Evolutionary conservation across 2,797 vertebrate species (phyloP).

Genomic region (Crypturellus tataupa): DNA sequence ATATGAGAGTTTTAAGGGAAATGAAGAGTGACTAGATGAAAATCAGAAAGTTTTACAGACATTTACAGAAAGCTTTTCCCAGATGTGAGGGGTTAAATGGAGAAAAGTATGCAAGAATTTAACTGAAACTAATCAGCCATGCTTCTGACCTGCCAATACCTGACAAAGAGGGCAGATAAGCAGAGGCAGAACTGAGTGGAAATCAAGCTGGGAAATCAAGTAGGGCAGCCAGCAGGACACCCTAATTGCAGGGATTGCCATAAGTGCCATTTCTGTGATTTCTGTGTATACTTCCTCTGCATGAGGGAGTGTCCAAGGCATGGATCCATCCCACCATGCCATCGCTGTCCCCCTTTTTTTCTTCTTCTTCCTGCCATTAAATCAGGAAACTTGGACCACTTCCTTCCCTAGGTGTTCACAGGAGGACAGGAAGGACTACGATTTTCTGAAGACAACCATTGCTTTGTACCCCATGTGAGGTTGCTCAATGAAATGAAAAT

Average conservation of each 20-base stretch:
- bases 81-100: not conserved
- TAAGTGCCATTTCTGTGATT: not conserved
- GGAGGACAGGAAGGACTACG: not conserved
- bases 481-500: not conserved
- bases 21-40: not conserved
- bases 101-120: not conserved
- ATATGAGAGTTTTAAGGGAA: not conserved
- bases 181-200: rapidly evolving
- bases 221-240: not conserved
- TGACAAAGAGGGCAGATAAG: not conserved
- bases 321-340: not conserved
- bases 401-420: not conserved
- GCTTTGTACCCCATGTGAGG: not conserved
- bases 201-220: not conserved
- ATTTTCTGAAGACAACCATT: not conserved
- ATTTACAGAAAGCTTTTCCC: not conserved
- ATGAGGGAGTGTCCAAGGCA: rapidly evolving
- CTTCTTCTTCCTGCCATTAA: too few species aligned
- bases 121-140: not conserved
- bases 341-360: not conserved
- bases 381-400: rapidly evolving
- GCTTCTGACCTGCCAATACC: not conserved
- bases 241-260: not conserved
- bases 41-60: not conserved
- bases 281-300: not conserved